A percentile compares a stretch with the other conserved stretches of the same genome.
These are phyloP conservation scores for Blomia tropicalis DNA, from an alignment of 2,888 invertebrate species.

Conservation along the genomic window DNA sequence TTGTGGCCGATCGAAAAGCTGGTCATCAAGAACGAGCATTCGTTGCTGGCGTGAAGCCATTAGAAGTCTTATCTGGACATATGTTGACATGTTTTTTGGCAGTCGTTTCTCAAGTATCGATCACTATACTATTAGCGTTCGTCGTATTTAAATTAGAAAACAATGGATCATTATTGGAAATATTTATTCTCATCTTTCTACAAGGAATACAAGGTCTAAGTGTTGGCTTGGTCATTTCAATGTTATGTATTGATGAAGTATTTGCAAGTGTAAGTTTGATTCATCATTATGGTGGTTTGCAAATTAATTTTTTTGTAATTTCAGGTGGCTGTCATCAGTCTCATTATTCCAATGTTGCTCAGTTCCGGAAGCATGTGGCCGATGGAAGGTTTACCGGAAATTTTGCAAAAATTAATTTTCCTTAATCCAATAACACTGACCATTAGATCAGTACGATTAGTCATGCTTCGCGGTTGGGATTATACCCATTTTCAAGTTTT, in stretches of 20 bases:
- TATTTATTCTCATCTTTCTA: constrained; percentile 16
- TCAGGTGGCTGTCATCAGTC: constrained; percentile 1
- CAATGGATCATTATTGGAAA: constrained; percentile 15
- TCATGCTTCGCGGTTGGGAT: constrained; percentile 20
- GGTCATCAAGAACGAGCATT: constrained; percentile 14
- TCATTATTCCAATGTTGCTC: constrained; percentile 16
- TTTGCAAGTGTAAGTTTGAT: constrained; percentile 15
- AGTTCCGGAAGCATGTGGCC: constrained; percentile 19
- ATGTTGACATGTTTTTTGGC: constrained; percentile 10
- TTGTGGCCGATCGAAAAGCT: constrained; percentile 19
- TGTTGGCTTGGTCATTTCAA: constrained; percentile 5
- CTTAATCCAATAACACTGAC: constrained; percentile 20
- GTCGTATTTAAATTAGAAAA: constrained; percentile 1
- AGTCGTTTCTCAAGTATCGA: not conserved
- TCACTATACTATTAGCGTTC: constrained; percentile 15
- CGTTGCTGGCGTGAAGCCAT: constrained; percentile 18
- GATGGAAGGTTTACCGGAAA: constrained; percentile 8
- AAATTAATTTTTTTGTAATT: not conserved
- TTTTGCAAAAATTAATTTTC: constrained; percentile 2
- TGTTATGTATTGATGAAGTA: constrained; percentile 13
- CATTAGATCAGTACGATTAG: constrained; percentile 10
- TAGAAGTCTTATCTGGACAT: constrained; percentile 16
- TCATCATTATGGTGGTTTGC: not conserved
- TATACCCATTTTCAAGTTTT: not conserved
- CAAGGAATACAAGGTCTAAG: constrained; percentile 18